Conservation (phyloP, 2,113 vertebrate genomes). For the Pionites leucogaster region DNA sequence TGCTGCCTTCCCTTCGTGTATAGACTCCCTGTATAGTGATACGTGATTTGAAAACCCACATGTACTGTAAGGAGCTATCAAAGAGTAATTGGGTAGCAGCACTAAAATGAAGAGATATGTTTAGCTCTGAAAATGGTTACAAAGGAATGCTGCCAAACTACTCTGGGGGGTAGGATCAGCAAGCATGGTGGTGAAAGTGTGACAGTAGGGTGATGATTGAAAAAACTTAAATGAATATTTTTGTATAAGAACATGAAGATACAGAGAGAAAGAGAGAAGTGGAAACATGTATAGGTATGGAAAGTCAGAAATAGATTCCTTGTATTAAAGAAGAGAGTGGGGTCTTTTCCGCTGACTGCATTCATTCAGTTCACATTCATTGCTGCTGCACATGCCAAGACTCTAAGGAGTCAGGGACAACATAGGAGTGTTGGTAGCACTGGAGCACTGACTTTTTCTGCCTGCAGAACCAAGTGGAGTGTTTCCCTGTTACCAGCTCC, state of each 20-base stretch:
- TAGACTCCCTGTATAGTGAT: not conserved
- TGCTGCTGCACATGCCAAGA: not conserved
- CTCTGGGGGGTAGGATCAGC: not conserved
- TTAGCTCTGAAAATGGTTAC: not conserved
- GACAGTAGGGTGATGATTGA: not conserved
- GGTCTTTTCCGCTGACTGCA: not conserved
- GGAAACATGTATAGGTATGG: not conserved
- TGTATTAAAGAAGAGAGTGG: not conserved
- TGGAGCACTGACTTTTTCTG: no score
- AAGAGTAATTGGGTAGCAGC: not conserved
- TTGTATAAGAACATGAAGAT: not conserved
- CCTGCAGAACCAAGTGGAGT: not conserved
- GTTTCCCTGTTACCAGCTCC: not conserved
- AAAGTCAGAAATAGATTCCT: conserved; percentile 3
- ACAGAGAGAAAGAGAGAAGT: not conserved
- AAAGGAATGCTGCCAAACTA: not conserved
- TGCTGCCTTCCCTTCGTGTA: not conserved
- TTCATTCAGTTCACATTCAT: not conserved
- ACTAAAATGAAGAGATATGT: not conserved
- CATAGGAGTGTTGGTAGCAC: not conserved
- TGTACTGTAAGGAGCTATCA: not conserved
- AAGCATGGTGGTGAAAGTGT: not conserved
- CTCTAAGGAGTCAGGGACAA: not conserved
- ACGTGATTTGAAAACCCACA: not conserved
- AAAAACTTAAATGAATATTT: not conserved